Evolutionary conservation across 2,113 vertebrate genomes (phyloP).

Genomic region (Corydoras maculifer): DNA sequence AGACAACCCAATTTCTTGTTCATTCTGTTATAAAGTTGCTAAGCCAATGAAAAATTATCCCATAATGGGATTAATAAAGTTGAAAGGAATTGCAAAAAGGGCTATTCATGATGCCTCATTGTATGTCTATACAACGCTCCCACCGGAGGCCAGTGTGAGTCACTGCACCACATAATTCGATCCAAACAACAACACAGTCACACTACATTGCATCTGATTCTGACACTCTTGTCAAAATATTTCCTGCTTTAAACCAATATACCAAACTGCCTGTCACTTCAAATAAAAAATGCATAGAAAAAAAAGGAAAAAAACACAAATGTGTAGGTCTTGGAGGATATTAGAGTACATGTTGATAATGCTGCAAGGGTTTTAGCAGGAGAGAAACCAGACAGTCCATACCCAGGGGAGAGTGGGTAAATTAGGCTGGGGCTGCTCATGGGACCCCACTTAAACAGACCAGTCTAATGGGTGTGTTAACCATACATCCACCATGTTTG

Average conservation of each 20-base stretch:
- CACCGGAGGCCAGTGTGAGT: constrained; percentile 7
- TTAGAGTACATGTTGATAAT: constrained; percentile 9
- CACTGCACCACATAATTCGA: constrained; percentile 6
- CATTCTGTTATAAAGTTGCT: no score
- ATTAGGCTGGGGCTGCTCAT: constrained; percentile 57
- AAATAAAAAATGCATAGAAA: constrained; percentile 2
- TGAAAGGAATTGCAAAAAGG: constrained; percentile 7
- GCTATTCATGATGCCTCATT: not conserved
- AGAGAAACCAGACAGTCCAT: constrained; percentile 22
- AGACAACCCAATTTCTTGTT: no score
- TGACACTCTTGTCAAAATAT: constrained; percentile 26
- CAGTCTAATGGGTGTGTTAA: constrained; percentile 59
- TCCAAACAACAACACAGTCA: constrained; percentile 16
- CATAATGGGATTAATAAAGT: not conserved
- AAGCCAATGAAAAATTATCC: no score
- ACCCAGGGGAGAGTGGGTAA: constrained; percentile 58
- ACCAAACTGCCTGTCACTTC: constrained; percentile 3
- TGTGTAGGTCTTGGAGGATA: not conserved
- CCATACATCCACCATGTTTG: constrained; percentile 45
- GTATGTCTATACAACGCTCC: not conserved
- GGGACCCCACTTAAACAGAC: constrained; percentile 52
- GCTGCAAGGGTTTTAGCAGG: constrained; percentile 38
- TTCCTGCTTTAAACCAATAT: not conserved
- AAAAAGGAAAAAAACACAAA: not conserved
- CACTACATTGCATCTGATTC: constrained; percentile 8